phyloP scores from a whole-genome alignment of 2,888 invertebrate genomes.

The Coenonympha glycerion region DNA sequence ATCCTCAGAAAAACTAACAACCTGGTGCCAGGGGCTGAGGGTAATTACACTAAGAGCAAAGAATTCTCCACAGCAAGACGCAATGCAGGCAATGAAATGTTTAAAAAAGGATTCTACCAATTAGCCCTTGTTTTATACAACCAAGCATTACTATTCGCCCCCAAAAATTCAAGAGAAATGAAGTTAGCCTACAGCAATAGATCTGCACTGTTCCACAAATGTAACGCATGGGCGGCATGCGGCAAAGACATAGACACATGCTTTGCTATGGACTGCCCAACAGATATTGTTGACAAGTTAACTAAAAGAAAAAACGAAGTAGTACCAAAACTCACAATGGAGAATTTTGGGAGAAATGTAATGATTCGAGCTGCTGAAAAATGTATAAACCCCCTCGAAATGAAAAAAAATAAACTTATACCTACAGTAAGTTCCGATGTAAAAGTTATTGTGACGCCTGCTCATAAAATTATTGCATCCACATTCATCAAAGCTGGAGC shows the following conservation, averaged over 20 bases:
- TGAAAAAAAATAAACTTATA: slow-evolving; percentile 26
- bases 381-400: neutral
- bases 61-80: slow-evolving; percentile 27
- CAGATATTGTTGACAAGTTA: slow-evolving; percentile 30
- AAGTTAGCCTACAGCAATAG: slow-evolving; percentile 35
- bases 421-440: slow-evolving; percentile 32
- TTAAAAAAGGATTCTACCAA: slow-evolving; percentile 14
- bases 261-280: slow-evolving; percentile 32
- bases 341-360: neutral
- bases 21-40: slow-evolving; percentile 6
- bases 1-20: slow-evolving; percentile 28
- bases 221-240: slow-evolving; percentile 27
- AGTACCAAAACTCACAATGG: neutral
- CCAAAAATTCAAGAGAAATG: slow-evolving; percentile 30
- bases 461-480: slow-evolving; percentile 32
- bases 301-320: slow-evolving; percentile 25
- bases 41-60: slow-evolving; percentile 25
- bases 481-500: slow-evolving; percentile 35
- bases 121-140: slow-evolving; percentile 32
- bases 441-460: slow-evolving; percentile 9
- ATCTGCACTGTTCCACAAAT: slow-evolving; percentile 31
- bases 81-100: slow-evolving; percentile 30
- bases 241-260: slow-evolving; percentile 34
- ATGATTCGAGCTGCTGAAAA: neutral
- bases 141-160: slow-evolving; percentile 34